Percentiles rank a stretch among this genome's conserved stretches.
These are phyloP conservation scores for Selenia dentaria DNA, from an alignment of 2,888 invertebrate species.

Conservation along the genomic window DNA sequence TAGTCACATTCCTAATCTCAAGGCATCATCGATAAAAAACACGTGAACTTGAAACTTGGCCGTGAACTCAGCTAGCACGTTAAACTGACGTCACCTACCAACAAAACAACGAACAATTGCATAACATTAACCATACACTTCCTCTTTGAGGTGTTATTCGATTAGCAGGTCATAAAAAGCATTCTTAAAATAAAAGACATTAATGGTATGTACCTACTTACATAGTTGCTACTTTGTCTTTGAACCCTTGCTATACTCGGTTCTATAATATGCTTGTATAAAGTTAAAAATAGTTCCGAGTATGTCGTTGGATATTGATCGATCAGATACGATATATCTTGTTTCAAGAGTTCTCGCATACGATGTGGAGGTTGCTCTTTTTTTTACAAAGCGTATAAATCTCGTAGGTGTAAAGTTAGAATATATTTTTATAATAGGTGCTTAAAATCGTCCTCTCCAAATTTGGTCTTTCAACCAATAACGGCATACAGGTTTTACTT, in stretches of 20 bases:
- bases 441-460: too few species aligned
- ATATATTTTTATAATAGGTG: too few species aligned
- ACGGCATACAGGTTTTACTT: too few species aligned
- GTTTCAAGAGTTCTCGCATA: too few species aligned
- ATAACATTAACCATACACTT: conserved; percentile 62
- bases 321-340: too few species aligned
- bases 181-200: background rate
- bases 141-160: conserved; percentile 28
- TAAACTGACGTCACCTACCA: conserved; percentile 61
- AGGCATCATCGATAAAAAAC: conserved; percentile 41
- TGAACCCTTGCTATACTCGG: background rate
- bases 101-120: conserved; percentile 70
- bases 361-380: too few species aligned
- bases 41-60: conserved; percentile 66
- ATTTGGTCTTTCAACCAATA: too few species aligned
- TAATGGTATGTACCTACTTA: background rate
- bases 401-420: too few species aligned
- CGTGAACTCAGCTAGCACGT: conserved; percentile 57
- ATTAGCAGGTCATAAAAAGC: conserved; percentile 22
- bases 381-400: too few species aligned
- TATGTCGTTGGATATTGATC: too few species aligned
- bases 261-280: too few species aligned
- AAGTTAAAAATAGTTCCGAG: too few species aligned
- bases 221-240: background rate
- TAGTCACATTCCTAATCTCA: conserved; percentile 31